Conservation (phyloP, 92 coral and sea anemone genomes). For the Zoanthus solanderi region DNA sequence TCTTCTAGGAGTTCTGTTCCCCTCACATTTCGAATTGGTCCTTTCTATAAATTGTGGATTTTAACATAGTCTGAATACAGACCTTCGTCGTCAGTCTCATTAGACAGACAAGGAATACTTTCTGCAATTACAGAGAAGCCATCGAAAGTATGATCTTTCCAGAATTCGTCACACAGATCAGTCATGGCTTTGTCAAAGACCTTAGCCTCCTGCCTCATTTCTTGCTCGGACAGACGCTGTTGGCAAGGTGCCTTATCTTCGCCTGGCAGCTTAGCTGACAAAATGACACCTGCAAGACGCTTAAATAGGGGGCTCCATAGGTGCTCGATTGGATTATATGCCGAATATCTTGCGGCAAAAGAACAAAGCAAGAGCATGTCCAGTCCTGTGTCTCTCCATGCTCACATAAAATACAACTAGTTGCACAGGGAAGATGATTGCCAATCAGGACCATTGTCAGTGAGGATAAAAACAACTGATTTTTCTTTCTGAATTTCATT, state of each 20-base stretch:
- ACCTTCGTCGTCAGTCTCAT: conserved; percentile 5
- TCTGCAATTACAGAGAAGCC: conserved; percentile 16
- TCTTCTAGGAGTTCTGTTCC: not conserved
- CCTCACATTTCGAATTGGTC: conserved; percentile 33
- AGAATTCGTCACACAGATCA: conserved; percentile 1
- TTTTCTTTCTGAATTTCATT: conserved; percentile 38
- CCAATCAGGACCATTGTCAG: conserved; percentile 56
- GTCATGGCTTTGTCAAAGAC: not conserved
- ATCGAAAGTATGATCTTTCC: conserved; percentile 36
- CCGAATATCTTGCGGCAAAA: conserved; percentile 64
- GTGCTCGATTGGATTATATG: conserved; percentile 59
- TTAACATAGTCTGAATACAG: conserved; percentile 36
- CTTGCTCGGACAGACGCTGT: conserved; percentile 43
- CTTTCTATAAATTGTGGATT: conserved; percentile 29
- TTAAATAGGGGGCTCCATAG: conserved; percentile 43
- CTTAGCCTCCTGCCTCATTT: conserved; percentile 23
- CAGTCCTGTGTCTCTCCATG: conserved; percentile 39
- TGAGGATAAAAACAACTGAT: conserved; percentile 38
- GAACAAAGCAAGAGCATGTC: conserved; percentile 61
- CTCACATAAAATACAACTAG: conserved; percentile 46
- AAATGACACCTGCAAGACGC: conserved; percentile 51
- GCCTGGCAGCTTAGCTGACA: conserved; percentile 39
- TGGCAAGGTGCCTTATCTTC: conserved; percentile 44
- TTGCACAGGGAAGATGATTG: conserved; percentile 39
- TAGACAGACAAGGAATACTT: conserved; percentile 1